These are phyloP conservation scores for Clytia hemisphaerica DNA, from an alignment of 30 jellyfish, hydroid and myxozoan species.

Conservation along the genomic window DNA sequence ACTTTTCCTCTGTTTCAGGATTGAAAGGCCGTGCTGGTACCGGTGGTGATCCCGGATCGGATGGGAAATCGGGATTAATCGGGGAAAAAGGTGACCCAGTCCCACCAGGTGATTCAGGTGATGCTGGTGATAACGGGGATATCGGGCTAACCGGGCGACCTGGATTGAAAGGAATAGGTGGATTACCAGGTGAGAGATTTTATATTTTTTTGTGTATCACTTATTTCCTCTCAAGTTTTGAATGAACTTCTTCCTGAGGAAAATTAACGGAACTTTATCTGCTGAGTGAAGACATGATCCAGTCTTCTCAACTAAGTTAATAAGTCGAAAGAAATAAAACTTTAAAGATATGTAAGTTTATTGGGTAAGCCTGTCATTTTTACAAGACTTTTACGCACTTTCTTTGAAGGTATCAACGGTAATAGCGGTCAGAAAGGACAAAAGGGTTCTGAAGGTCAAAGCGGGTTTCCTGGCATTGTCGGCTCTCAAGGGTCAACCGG, in stretches of 20 bases:
- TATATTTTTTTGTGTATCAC: too few species aligned
- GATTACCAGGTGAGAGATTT: slow-evolving; percentile 44
- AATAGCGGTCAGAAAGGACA: slow-evolving; percentile 44
- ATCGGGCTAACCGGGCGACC: slow-evolving; percentile 41
- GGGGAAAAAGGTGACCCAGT: slow-evolving; percentile 41
- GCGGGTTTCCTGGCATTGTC: slow-evolving; percentile 84
- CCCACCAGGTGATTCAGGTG: slow-evolving; percentile 14
- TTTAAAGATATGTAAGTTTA: not conserved
- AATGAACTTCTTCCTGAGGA: too few species aligned
- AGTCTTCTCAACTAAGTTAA: too few species aligned
- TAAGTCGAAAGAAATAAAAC: too few species aligned
- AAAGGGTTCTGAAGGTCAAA: slow-evolving; percentile 56
- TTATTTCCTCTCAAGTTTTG: too few species aligned
- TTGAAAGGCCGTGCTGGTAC: too few species aligned
- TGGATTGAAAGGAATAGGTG: slow-evolving; percentile 35
- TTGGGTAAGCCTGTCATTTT: not conserved
- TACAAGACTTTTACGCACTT: not conserved
- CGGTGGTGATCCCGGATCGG: slow-evolving; percentile 10
- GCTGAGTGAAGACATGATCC: too few species aligned
- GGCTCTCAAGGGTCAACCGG: slow-evolving; percentile 81
- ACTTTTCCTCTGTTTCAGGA: too few species aligned
- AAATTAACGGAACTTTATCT: too few species aligned
- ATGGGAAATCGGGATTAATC: slow-evolving; percentile 13
- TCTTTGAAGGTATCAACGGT: slow-evolving; percentile 54
- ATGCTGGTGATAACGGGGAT: slow-evolving; percentile 53